Percentiles rank a stretch among this genome's conserved stretches.
Conservation (phyloP, 2,888 invertebrate species). For the Lasioglossum zephyrum region DNA sequence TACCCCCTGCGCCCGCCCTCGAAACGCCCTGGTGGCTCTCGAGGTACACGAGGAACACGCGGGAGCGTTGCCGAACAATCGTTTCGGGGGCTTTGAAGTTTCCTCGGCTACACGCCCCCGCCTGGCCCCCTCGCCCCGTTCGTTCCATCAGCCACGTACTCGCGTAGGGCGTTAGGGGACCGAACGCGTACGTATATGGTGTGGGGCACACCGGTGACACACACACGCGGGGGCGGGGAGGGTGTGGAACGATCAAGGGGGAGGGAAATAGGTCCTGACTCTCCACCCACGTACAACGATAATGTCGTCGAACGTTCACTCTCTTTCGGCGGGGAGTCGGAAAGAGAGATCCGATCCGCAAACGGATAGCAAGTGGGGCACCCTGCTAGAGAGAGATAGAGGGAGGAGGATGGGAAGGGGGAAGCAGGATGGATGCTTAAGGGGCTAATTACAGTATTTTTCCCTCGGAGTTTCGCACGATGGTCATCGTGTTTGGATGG, state of each 20-base stretch:
- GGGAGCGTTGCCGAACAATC: constrained; percentile 78
- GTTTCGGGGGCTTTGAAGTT: constrained; percentile 81
- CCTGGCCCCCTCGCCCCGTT: constrained; percentile 17
- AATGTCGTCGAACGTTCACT: constrained; percentile 68
- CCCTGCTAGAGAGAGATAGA: neutral
- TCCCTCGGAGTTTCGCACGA: constrained; percentile 68
- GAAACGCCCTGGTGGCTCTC: constrained; percentile 69
- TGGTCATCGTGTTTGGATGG: constrained; percentile 77
- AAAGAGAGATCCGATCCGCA: neutral
- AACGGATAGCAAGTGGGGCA: neutral
- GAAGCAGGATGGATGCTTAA: constrained; percentile 41
- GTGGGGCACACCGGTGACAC: constrained; percentile 37
- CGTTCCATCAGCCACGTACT: constrained; percentile 51
- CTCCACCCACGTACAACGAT: constrained; percentile 62
- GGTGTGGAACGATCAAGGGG: constrained; percentile 19
- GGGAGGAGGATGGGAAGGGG: neutral
- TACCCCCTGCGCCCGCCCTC: constrained; percentile 66
- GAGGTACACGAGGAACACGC: constrained; percentile 68
- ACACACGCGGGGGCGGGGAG: neutral
- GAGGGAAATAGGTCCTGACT: constrained; percentile 61
- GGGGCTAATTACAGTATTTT: constrained; percentile 76
- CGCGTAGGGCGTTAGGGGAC: constrained; percentile 29
- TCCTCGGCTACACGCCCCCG: constrained; percentile 65
- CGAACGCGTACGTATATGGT: constrained; percentile 37
- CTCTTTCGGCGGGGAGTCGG: constrained; percentile 33